Conservation (phyloP, 2,888 invertebrate genomes). For the Meliscaeva auricollis region DNA sequence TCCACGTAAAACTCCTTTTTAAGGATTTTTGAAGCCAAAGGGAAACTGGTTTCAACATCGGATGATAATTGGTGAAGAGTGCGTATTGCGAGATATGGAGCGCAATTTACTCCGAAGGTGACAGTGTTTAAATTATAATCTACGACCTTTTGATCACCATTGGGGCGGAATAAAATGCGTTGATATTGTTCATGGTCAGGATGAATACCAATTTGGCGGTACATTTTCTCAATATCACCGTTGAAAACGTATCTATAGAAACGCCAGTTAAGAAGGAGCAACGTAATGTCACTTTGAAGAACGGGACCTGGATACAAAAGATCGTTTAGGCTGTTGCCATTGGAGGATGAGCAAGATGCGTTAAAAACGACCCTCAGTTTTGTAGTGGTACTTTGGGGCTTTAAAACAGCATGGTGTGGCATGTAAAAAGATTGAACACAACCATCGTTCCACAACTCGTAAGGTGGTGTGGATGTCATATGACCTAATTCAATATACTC, state of each 20-base stretch:
- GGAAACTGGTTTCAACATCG: not conserved
- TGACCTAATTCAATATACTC: conserved; percentile 3
- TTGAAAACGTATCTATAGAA: conserved; percentile 16
- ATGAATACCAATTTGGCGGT: conserved; percentile 10
- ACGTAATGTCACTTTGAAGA: conserved; percentile 17
- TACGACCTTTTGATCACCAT: not conserved
- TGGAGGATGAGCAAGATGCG: not conserved
- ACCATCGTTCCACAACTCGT: not conserved
- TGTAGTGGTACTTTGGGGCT: conserved; percentile 8
- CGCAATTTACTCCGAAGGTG: conserved; percentile 18
- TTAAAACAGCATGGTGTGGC: conserved; percentile 13
- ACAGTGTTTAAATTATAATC: conserved; percentile 11
- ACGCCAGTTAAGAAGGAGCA: conserved; percentile 7
- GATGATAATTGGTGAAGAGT: conserved; percentile 7
- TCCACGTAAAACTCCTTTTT: no score
- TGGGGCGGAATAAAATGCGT: conserved; percentile 8
- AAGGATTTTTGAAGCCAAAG: no score
- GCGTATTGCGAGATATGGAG: conserved; percentile 2
- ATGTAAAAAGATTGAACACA: conserved; percentile 2
- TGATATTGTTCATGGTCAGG: conserved; percentile 18
- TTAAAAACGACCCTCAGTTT: conserved; percentile 9
- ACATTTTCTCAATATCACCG: conserved; percentile 20
- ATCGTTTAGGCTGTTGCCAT: conserved; percentile 8
- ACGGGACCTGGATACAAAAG: conserved; percentile 3
- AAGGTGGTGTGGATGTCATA: not conserved